Evolutionary conservation across 2,113 vertebrate species (phyloP).

Genomic region (Nettapus auritus): DNA sequence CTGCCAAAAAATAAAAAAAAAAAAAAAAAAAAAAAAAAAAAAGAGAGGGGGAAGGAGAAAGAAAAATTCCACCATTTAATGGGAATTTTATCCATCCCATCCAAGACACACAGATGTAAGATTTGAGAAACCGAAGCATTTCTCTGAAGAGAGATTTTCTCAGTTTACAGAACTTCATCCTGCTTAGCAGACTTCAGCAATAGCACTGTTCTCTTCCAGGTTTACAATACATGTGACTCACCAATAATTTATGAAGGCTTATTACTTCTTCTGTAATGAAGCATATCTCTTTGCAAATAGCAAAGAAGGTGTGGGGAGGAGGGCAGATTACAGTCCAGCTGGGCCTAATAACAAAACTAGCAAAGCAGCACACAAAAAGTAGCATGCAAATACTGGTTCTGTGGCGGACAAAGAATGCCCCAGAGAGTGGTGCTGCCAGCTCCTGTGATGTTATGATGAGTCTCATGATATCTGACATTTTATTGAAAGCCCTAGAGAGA

Average conservation of each 20-base stretch:
- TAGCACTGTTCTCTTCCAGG: not conserved
- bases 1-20: not conserved
- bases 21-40: not conserved
- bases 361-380: not conserved
- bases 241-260: slow-evolving; percentile 28
- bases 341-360: not conserved
- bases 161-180: not conserved
- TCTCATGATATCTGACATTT: not conserved
- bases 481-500: slow-evolving; percentile 4
- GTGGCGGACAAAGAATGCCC: not conserved
- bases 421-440: not conserved
- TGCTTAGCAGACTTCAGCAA: not conserved
- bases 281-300: not conserved
- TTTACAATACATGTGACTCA: not conserved
- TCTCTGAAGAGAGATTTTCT: not conserved
- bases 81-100: not conserved
- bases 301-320: not conserved
- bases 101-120: not conserved
- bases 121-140: not conserved
- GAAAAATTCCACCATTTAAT: not conserved
- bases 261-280: slow-evolving; percentile 31
- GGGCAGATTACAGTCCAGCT: not conserved
- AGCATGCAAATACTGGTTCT: not conserved
- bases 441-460: not conserved
- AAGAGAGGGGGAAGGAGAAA: too few relatives aligned